Evolutionary conservation across 2,113 vertebrate species (phyloP).

Genomic region (Tamias sibiricus): DNA sequence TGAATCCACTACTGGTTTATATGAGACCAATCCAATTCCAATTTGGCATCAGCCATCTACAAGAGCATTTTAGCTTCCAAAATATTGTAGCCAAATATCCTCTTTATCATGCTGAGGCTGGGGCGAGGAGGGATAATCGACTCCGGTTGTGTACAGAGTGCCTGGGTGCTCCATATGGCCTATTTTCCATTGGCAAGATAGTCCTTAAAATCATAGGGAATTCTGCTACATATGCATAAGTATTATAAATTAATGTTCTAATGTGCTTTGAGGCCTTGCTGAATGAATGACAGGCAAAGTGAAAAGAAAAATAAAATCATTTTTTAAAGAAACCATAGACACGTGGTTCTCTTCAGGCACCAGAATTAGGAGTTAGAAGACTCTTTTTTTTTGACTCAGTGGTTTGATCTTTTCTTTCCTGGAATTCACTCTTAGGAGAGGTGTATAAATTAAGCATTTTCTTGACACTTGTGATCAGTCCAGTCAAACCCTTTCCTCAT

Average conservation of each 20-base stretch:
- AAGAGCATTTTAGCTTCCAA: slow-evolving; percentile 66
- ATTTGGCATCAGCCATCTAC: slow-evolving; percentile 60
- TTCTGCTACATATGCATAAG: slow-evolving; percentile 31
- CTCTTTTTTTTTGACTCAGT: neutral
- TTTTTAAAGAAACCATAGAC: slow-evolving; percentile 19
- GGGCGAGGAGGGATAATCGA: slow-evolving; percentile 25
- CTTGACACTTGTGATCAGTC: neutral
- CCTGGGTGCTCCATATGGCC: slow-evolving; percentile 71
- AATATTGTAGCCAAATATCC: slow-evolving; percentile 61
- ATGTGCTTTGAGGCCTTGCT: slow-evolving; percentile 45
- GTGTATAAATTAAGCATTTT: neutral
- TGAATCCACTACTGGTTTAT: slow-evolving; percentile 51
- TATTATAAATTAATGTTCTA: slow-evolving; percentile 73
- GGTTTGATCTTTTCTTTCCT: slow-evolving; percentile 29
- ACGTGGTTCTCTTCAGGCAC: slow-evolving; percentile 18
- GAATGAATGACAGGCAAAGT: slow-evolving; percentile 47
- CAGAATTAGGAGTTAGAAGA: slow-evolving; percentile 7
- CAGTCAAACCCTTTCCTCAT: neutral
- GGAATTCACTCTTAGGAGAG: neutral
- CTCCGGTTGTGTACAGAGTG: slow-evolving; percentile 28
- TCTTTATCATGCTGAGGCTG: slow-evolving; percentile 59
- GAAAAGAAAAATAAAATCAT: slow-evolving; percentile 17
- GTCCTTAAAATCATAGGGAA: slow-evolving; percentile 51
- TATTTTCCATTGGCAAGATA: slow-evolving; percentile 66
- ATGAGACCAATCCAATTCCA: slow-evolving; percentile 26